phyloP scores from a whole-genome alignment of 2,888 invertebrate species.

The Eretmocerus hayati region DNA sequence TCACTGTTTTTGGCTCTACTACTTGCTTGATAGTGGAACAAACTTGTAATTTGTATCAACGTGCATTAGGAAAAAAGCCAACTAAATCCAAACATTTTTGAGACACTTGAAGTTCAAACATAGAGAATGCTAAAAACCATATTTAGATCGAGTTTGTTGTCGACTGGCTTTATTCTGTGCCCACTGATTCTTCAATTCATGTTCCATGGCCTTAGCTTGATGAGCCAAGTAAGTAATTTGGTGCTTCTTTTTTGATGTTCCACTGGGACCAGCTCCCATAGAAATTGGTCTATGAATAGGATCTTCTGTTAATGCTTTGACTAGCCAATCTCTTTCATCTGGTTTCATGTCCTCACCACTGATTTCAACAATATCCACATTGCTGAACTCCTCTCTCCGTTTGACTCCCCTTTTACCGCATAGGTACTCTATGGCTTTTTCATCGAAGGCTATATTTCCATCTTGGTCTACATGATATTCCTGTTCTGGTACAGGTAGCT shows the following conservation, averaged over 20 bases:
- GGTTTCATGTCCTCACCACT: constrained; percentile 73
- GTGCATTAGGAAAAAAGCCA: no score
- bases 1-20: no score
- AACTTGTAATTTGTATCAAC: no score
- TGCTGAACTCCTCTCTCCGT: constrained; percentile 49
- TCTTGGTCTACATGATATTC: constrained; percentile 43
- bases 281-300: constrained; percentile 51
- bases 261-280: constrained; percentile 53
- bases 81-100: no score
- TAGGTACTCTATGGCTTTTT: constrained; percentile 43
- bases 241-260: constrained; percentile 76
- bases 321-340: constrained; percentile 73
- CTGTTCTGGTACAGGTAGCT: constrained; percentile 42
- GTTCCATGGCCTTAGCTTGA: constrained; percentile 90
- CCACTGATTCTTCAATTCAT: constrained; percentile 91
- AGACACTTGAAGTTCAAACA: not conserved
- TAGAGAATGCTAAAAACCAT: constrained; percentile 86
- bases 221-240: constrained; percentile 93
- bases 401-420: constrained; percentile 45
- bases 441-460: constrained; percentile 43
- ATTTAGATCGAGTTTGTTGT: constrained; percentile 88
- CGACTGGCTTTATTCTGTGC: constrained; percentile 77
- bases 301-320: constrained; percentile 71
- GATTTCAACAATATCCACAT: constrained; percentile 70
- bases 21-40: no score